phyloP scores from a whole-genome alignment of 37 sponge, comb jelly and placozoan genomes.

The Diacarnus erythraeanus region DNA sequence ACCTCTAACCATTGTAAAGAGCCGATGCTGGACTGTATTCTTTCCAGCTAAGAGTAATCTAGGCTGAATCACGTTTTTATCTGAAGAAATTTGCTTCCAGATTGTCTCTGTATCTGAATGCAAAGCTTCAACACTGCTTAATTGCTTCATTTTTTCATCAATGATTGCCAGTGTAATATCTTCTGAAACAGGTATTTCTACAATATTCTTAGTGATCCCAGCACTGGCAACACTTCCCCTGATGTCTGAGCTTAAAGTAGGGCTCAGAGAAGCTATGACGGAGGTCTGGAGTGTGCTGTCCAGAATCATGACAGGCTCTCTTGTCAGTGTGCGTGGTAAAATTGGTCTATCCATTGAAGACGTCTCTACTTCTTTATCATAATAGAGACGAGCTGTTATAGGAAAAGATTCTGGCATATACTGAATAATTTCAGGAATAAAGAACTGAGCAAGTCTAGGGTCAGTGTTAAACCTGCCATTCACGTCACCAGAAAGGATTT shows the following conservation, averaged over 20 bases:
- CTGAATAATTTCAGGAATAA: constrained; percentile 3
- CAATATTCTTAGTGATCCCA: neutral
- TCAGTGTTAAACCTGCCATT: constrained; percentile 27
- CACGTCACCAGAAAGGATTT: constrained; percentile 2
- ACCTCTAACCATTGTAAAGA: neutral
- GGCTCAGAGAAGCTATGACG: neutral
- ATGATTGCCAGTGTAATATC: neutral
- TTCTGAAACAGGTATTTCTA: neutral
- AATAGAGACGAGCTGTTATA: neutral
- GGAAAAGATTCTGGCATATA: neutral
- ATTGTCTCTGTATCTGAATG: neutral
- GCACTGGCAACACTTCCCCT: neutral
- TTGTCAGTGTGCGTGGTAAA: neutral
- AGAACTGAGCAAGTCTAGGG: constrained; percentile 8
- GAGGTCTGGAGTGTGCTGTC: neutral
- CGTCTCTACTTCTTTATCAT: neutral
- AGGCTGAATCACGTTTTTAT: neutral
- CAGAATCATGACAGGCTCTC: neutral
- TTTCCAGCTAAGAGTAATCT: neutral
- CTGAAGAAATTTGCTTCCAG: neutral
- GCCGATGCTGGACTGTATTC: neutral
- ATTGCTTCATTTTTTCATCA: neutral
- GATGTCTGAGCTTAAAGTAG: neutral
- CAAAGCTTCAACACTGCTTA: neutral
- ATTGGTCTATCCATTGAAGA: neutral